Base-by-base conservation (phyloP, 2,113 vertebrate genomes). In the Solea senegalensis region DNA sequence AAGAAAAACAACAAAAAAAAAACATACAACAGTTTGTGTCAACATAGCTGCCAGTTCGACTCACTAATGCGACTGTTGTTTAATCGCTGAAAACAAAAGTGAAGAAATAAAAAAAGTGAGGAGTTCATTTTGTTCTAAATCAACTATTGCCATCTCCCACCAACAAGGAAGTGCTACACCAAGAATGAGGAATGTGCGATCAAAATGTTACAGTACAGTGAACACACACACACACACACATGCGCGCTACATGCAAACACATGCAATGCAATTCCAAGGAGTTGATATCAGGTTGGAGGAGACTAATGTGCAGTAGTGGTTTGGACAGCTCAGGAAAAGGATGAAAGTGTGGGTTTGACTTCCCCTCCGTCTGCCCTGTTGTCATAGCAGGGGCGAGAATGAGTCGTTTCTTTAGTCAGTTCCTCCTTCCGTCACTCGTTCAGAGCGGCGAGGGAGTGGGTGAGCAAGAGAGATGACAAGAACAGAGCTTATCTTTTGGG, bases 351-450 rank as follows among this genome's bases (percentile, higher is more conserved):
- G 68, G 82, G 78, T 81, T 73, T 74, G 71, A 83, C 85, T 89
- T 90, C 88, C 75, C 62, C 79, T 88, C 79, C 40, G 70, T 67
- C 65, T 63, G 21, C 78, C 69, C 78, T 83, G 75, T 68, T 81
- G 78, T 80, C 79, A 86, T 65, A 57, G 65, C 73, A 85, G 67
- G 81, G 82, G 76, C 88, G 88, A 85, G 65, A 89, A 86, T 86
- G 76, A 90, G 50, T 88, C 46, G 72, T 82, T 90, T 88, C 85
- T 88, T 88, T 90, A 90, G 88, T 87, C 86, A 89, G 76, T 92
- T 91, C 88, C 90, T 90, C 80, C 80, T 87, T 81, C 71, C 51
- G 41, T 68, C 65, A 67, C 54, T 82, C 83, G 86, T 61, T 10
- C 79, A 77, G 64, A 88, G 70, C 60, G 67, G 64, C 16, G 12